Evolutionary conservation across 1,140 invertebrate species (phyloP).

Genomic region (Drosophila fuyamai): DNA sequence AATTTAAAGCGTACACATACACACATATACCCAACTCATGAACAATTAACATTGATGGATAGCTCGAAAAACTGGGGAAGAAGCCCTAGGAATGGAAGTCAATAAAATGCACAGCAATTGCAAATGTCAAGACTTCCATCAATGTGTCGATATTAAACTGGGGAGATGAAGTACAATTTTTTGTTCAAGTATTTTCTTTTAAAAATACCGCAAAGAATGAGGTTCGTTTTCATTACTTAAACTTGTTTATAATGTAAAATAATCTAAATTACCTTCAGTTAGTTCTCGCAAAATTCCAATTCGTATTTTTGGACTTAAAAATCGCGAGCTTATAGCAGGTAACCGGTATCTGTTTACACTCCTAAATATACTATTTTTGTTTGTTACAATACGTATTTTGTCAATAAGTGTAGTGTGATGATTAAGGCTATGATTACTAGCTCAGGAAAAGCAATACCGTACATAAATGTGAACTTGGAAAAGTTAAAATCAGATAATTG

Average conservation of each 20-base stretch:
- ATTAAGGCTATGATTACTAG: not conserved
- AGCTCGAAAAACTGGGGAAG: slow-evolving; percentile 3
- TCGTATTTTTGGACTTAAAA: not conserved
- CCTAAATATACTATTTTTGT: not conserved
- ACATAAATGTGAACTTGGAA: no score
- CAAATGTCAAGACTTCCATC: slow-evolving; percentile 71
- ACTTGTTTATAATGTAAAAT: not conserved
- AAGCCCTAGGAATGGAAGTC: slow-evolving; percentile 30
- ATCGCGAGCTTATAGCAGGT: not conserved
- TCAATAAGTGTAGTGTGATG: not conserved
- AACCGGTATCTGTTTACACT: not conserved
- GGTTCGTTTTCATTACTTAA: not conserved
- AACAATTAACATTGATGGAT: slow-evolving; percentile 71
- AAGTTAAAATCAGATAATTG: no score
- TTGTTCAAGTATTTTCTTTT: not conserved
- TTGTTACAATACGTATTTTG: not conserved
- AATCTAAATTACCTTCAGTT: slow-evolving; percentile 4
- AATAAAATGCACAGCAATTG: slow-evolving; percentile 60
- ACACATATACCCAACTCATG: slow-evolving; percentile 7
- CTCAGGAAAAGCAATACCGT: no score
- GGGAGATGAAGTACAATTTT: not conserved
- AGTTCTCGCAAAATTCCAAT: not conserved
- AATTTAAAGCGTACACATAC: slow-evolving; percentile 55
- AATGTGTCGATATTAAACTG: slow-evolving; percentile 56
- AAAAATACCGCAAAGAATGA: not conserved